Base-by-base conservation (phyloP, 2,113 vertebrate genomes). In the Chrysochloris asiatica region DNA sequence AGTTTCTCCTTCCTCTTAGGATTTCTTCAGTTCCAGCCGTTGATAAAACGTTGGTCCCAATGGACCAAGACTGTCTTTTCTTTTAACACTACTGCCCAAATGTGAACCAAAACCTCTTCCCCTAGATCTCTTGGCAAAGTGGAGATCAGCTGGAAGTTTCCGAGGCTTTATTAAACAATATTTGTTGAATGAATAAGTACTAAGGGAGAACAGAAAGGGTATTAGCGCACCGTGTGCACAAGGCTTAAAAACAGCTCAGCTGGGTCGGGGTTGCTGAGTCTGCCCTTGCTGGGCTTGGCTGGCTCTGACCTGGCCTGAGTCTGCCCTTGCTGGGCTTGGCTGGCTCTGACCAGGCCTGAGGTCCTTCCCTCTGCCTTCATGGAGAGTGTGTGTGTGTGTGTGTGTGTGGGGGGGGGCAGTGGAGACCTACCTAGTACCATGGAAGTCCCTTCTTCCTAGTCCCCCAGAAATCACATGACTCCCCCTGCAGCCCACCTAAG, bases 121-220 rank as follows among this genome's bases (percentile, higher is more conserved):
- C n/a, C 52, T n/a, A 33, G 71, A 38, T 80, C 86, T 82, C 41
- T 63, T 56, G 75, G 88, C 82, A 69, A 63, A 28, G 4, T 19
- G 75, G 79, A 94, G 90, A 77, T 86, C 93, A 95, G 96, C 94
- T 88, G 47, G 94, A 86, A 86, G 92, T 72, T 94, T 75, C 71
- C 47, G 86, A 86, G 90, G 80, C 47, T 93, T 95, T 92, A 92
- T 92, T 88, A 94, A 93, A 88, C 92, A 90, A 16, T 95, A 83
- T 94, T 91, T 93, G 88, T 91, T 75, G 76, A 90, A 84, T 86
- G 92, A 95, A 92, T 92, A 90, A 77, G 88, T 83, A 86, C 59
- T 83, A 61, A 92, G 79, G 75, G 83, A 88, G 90, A 92, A 88
- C 92, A 90, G 95, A 93, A 93, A 86, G 90, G 22, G 86, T 86